Evolutionary conservation across 2,888 invertebrate species (phyloP).

Genomic region (Leptothorax acervorum): DNA sequence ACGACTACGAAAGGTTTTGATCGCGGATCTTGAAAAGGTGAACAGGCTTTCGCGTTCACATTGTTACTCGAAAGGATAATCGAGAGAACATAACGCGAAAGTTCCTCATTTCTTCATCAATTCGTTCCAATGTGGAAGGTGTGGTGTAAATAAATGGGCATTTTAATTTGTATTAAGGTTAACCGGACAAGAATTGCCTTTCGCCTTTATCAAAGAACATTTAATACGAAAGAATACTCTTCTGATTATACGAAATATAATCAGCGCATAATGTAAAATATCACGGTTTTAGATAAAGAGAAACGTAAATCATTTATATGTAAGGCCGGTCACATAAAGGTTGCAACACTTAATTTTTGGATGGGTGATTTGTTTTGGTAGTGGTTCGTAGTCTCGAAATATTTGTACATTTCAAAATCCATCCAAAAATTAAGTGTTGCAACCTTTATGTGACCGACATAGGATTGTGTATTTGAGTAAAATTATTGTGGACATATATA

Average conservation of each 20-base stretch:
- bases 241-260: constrained; percentile 21
- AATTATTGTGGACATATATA: background rate
- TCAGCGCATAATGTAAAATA: background rate
- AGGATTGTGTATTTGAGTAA: background rate
- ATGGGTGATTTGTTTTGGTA: too few relatives aligned
- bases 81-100: background rate
- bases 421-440: too few relatives aligned
- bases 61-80: constrained; percentile 24
- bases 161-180: constrained; percentile 27
- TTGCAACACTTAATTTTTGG: too few relatives aligned
- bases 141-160: constrained; percentile 49
- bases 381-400: too few relatives aligned
- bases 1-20: constrained; percentile 67
- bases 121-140: constrained; percentile 29
- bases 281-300: background rate
- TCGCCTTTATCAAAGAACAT: constrained; percentile 19
- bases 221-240: constrained; percentile 16
- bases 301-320: background rate
- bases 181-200: constrained; percentile 10
- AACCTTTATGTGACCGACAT: too few relatives aligned
- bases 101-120: constrained; percentile 36
- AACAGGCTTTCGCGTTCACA: constrained; percentile 61
- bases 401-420: too few relatives aligned
- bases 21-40: constrained; percentile 73
- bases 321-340: too few relatives aligned